A percentile compares a stretch with the other conserved stretches of the same genome.
Evolutionary conservation across 2,888 invertebrate species (phyloP).

Genomic region (Globia sparganii): DNA sequence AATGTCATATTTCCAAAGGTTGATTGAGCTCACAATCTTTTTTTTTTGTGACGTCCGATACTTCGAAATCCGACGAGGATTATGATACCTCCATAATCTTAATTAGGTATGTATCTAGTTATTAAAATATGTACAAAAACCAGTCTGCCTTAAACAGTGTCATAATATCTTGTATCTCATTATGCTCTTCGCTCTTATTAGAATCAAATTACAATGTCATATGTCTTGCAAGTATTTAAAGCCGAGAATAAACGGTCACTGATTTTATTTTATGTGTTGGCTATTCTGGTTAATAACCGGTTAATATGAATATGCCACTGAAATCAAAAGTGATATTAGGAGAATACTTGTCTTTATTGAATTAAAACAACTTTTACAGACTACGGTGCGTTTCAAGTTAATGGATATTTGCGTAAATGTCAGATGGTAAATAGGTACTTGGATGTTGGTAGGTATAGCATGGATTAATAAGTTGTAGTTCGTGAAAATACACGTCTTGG

Average conservation of each 20-base stretch:
- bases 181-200: conserved; percentile 32
- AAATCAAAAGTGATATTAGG: conserved; percentile 12
- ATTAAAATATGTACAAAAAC: conserved; percentile 21
- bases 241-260: conserved; percentile 3
- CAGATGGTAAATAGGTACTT: conserved; percentile 18
- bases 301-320: conserved; percentile 26
- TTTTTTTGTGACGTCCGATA: conserved; percentile 32
- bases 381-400: conserved; percentile 11
- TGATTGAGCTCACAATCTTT: conserved; percentile 34
- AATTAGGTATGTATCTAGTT: neutral
- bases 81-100: neutral
- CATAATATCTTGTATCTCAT: conserved; percentile 25
- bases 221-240: conserved; percentile 33
- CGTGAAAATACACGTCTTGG: conserved; percentile 4
- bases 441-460: neutral
- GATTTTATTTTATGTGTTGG: conserved; percentile 10
- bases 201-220: conserved; percentile 56
- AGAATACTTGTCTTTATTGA: conserved; percentile 15
- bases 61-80: conserved; percentile 24
- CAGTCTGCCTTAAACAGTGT: conserved; percentile 21
- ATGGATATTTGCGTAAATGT: conserved; percentile 47
- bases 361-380: conserved; percentile 43
- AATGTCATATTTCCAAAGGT: conserved; percentile 63
- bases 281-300: conserved; percentile 9
- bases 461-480: neutral